A percentile compares a stretch with the other conserved stretches of the same genome.
Evolutionary conservation across 2,113 vertebrate species (phyloP).

Genomic region (Limanda limanda): DNA sequence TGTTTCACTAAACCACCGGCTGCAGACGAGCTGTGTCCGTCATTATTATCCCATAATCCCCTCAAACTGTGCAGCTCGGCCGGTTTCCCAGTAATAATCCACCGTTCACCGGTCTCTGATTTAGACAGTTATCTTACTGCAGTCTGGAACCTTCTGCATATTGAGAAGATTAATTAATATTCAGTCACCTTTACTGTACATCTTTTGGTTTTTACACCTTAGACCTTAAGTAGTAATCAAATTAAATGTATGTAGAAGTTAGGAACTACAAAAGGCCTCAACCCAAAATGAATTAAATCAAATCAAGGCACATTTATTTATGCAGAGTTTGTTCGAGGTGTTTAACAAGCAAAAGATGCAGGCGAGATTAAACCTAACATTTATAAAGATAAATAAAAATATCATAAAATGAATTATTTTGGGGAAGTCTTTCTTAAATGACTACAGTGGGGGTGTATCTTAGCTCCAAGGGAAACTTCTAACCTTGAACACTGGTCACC

Average conservation of each 20-base stretch:
- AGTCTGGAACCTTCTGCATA: constrained; percentile 1
- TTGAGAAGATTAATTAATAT: not conserved
- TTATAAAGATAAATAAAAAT: not conserved
- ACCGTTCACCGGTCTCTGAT: not conserved
- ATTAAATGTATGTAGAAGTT: not conserved
- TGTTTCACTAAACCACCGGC: constrained; percentile 26
- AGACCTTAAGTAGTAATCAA: not conserved
- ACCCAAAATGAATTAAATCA: not conserved
- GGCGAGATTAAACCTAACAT: not conserved
- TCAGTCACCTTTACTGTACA: not conserved
- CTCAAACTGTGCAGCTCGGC: constrained; percentile 6
- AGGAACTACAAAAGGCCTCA: not conserved
- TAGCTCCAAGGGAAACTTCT: too few species aligned
- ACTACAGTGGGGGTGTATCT: too few species aligned
- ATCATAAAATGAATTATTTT: too few species aligned
- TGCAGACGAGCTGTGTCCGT: constrained; percentile 7
- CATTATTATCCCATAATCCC: constrained; percentile 48
- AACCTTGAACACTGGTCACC: too few species aligned
- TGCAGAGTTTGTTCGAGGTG: not conserved
- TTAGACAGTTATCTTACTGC: constrained; percentile 4
- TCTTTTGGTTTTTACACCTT: not conserved
- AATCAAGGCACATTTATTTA: not conserved
- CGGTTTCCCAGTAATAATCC: constrained; percentile 21
- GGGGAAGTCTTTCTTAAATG: too few species aligned
- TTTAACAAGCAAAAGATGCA: not conserved